Conservation (phyloP, 2,888 invertebrate genomes). For the Gymnoscelis rufifasciata region DNA sequence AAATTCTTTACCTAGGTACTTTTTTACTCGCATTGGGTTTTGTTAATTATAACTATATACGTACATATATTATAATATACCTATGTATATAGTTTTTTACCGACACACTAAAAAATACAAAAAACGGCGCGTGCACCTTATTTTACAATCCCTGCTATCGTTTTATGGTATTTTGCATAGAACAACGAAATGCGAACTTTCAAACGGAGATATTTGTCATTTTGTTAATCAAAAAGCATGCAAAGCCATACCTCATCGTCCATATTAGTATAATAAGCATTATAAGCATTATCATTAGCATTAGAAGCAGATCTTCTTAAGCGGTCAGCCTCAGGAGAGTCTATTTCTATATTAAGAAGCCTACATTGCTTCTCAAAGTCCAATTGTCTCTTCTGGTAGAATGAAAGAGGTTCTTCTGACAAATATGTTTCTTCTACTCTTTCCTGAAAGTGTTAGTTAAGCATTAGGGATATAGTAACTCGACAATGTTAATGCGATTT, state of each 20-base stretch:
- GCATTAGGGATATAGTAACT: no score
- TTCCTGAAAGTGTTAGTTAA: slow-evolving; percentile 57
- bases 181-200: no score
- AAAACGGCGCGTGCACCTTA: no score
- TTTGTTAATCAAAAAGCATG: not conserved
- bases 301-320: slow-evolving; percentile 48
- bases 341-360: slow-evolving; percentile 62
- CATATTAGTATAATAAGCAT: slow-evolving; percentile 55
- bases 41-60: no score
- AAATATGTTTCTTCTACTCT: slow-evolving; percentile 48
- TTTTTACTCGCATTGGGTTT: no score
- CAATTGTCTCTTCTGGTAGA: slow-evolving; percentile 67
- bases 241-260: slow-evolving; percentile 39
- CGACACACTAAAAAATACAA: no score
- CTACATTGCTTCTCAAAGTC: slow-evolving; percentile 73
- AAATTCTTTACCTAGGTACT: not conserved
- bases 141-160: no score
- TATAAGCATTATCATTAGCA: slow-evolving; percentile 52
- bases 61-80: no score
- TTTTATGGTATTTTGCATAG: no score
- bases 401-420: slow-evolving; percentile 68
- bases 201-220: no score
- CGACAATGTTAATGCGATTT: no score
- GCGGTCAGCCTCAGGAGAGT: slow-evolving; percentile 61
- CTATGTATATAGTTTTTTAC: no score